Evolutionary conservation across 2,888 invertebrate species (phyloP), one percentile per base, ranked within the genome.

Genomic region (Mimas tiliae): DNA sequence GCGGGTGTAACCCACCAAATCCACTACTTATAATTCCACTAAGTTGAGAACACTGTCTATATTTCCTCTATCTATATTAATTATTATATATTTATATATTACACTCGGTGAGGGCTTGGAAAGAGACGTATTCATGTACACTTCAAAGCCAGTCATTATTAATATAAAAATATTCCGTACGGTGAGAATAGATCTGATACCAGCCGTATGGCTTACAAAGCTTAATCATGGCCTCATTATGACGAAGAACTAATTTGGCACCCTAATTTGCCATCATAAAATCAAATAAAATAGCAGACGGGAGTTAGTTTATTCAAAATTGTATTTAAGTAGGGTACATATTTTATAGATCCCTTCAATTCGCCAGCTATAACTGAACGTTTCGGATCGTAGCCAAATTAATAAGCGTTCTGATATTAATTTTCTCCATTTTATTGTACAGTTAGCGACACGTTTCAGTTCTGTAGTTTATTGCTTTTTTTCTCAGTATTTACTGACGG

Each of bases 381-480:
- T 58, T 58, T 6, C 58, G 38, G 19, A 42, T 55, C 55, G 55
- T n/a, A 58, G 38, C 21, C 38, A 58, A 58, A 58, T 58, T 58
- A 42, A 42, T 42, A 58, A 19, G 58, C 58, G 16, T 19, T 34
- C 53, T 6, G 38, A 58, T 58, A 58, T 58, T 58, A 58, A 55
- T 58, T 58, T 58, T 58, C 21, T 58, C 58, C 38, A 42, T 58
- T 42, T 58, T 58, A 58, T 58, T 38, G 58, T 42, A 58, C 58
- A 58, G 58, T 58, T 58, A 58, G 58, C 58, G 42, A 58, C 58
- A 58, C 42, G 42, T 58, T 58, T 58, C 58, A 42, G 16, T 58
- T 58, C 58, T 58, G 58, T 58, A 58, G 42, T 58, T 58, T 58
- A 58, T 58, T 19, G 58, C 58, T 6, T 58, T 58, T n/a, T 58